Evolutionary conservation across 2,888 invertebrate genomes (phyloP).

Genomic region (Erebia ligea): DNA sequence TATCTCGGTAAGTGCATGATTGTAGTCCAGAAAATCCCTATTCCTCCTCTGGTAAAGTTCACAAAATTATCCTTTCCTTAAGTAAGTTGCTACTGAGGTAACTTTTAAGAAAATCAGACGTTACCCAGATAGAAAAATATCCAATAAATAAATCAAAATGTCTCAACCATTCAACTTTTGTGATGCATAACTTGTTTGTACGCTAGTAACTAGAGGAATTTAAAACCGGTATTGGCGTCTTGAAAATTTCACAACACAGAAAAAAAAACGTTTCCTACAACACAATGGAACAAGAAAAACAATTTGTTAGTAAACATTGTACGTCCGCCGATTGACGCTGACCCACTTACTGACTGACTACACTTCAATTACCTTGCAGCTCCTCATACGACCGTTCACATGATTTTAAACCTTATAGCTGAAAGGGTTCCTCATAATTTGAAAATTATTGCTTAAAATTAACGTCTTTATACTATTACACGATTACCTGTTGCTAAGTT

Average conservation of each 20-base stretch:
- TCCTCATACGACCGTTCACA: conserved; percentile 18
- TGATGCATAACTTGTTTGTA: background rate
- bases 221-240: background rate
- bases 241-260: conserved; percentile 19
- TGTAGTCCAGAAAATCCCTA: too few species aligned
- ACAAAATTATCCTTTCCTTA: too few species aligned
- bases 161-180: background rate
- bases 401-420: conserved; percentile 27
- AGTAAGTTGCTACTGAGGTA: too few species aligned
- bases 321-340: conserved; percentile 56
- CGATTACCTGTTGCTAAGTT: conserved; percentile 32
- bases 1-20: too few species aligned
- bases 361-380: conserved; percentile 35
- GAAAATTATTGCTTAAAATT: conserved; percentile 2
- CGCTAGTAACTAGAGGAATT: background rate
- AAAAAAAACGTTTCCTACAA: conserved; percentile 35
- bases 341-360: conserved; percentile 49
- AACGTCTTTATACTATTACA: background rate
- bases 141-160: background rate
- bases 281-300: conserved; percentile 55
- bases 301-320: conserved; percentile 67
- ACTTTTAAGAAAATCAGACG: too few species aligned
- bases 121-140: too few species aligned
- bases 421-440: background rate
- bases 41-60: too few species aligned